phyloP scores from a whole-genome alignment of 30 jellyfish, hydroid and myxozoan species.

The Aurelia aurita region DNA sequence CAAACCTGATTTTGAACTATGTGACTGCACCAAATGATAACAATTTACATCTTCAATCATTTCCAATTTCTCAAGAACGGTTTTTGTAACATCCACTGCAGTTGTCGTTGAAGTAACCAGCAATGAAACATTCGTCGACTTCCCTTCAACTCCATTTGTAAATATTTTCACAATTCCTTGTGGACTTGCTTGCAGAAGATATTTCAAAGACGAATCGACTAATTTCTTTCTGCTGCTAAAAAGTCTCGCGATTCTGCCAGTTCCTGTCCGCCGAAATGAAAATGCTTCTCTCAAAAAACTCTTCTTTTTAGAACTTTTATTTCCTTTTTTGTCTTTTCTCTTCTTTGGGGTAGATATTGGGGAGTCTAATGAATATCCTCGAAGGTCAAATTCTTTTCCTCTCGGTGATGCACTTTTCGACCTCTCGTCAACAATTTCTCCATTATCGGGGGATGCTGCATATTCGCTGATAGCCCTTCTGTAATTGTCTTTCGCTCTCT shows the following conservation, averaged over 20 bases:
- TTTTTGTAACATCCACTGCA: slow-evolving; percentile 53
- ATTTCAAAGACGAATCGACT: slow-evolving; percentile 68
- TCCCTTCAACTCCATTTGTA: slow-evolving; percentile 18
- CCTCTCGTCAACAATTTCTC: slow-evolving; percentile 17
- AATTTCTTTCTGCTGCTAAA: slow-evolving; percentile 71
- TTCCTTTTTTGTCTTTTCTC: neutral
- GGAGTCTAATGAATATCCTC: neutral
- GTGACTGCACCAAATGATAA: slow-evolving; percentile 61
- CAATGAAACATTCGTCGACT: slow-evolving; percentile 20
- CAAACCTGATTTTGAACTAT: slow-evolving; percentile 62
- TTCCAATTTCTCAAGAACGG: slow-evolving; percentile 64
- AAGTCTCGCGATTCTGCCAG: slow-evolving; percentile 41
- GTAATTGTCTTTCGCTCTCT: slow-evolving; percentile 25
- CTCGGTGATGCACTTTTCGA: slow-evolving; percentile 66
- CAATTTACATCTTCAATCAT: slow-evolving; percentile 44
- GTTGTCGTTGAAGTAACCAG: slow-evolving; percentile 66
- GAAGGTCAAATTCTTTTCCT: neutral
- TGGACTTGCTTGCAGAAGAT: slow-evolving; percentile 75
- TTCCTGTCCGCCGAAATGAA: slow-evolving; percentile 76
- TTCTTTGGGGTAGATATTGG: slow-evolving; percentile 1
- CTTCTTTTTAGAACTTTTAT: slow-evolving; percentile 18
- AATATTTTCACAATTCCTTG: slow-evolving; percentile 68
- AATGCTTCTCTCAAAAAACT: slow-evolving; percentile 75
- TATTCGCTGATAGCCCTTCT: slow-evolving; percentile 63
- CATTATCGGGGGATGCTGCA: slow-evolving; percentile 5